Evolutionary conservation across 37 sponge, comb jelly and placozoan genomes (phyloP).

Genomic region (Bolinopsis microptera): DNA sequence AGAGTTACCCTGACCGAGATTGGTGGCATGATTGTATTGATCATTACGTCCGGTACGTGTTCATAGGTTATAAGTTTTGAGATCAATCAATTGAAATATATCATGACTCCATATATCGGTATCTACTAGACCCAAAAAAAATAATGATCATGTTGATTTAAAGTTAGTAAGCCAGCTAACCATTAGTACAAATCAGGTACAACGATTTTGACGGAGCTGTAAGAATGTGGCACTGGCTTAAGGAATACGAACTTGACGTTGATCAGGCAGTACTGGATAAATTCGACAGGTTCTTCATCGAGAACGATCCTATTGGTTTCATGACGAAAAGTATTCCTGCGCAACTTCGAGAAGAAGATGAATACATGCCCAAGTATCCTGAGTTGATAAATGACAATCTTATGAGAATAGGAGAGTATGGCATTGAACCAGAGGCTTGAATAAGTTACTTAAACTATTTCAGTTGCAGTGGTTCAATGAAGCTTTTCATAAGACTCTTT

Average conservation of each 20-base stretch:
- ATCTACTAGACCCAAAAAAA: no score
- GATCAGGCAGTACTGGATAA: slow-evolving; percentile 41
- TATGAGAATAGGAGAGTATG: background rate
- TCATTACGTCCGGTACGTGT: slow-evolving; percentile 54
- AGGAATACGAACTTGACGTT: slow-evolving; percentile 1
- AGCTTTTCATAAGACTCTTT: no score
- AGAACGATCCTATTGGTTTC: slow-evolving; percentile 48
- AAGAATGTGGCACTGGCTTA: slow-evolving; percentile 47
- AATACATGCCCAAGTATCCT: slow-evolving; percentile 26
- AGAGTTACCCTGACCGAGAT: slow-evolving; percentile 9
- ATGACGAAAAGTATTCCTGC: background rate
- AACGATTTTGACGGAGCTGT: slow-evolving; percentile 55
- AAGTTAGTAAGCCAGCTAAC: no score
- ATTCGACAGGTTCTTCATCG: slow-evolving; percentile 51
- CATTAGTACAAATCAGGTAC: slow-evolving; percentile 27
- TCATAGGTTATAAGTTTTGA: no score
- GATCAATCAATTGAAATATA: no score
- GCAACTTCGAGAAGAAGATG: background rate
- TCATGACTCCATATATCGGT: no score
- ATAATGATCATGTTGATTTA: no score
- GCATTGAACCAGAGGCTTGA: slow-evolving; percentile 15
- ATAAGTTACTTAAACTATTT: no score
- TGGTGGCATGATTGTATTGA: slow-evolving; percentile 61
- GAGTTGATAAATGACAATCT: background rate
- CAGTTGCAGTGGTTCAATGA: no score